Evolutionary conservation across 2,113 vertebrate species (phyloP).

Genomic region (Paratilapia polleni): DNA sequence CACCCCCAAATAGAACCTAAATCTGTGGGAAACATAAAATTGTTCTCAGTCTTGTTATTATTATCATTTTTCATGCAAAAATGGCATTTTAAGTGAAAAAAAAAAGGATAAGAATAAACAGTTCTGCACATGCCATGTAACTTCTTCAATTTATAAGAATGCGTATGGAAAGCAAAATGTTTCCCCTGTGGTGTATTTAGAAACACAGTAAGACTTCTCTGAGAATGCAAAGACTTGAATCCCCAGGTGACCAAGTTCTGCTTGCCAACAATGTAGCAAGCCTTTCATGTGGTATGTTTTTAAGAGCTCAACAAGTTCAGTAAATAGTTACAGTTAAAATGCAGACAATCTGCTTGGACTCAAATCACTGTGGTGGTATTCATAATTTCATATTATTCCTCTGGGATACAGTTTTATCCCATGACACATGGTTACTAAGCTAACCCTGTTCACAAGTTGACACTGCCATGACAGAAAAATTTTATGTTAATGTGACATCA

Average conservation of each 20-base stretch:
- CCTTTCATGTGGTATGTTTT: neutral
- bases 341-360: neutral
- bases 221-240: too few relatives aligned
- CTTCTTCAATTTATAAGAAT: neutral
- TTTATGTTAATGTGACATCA: constrained; percentile 30
- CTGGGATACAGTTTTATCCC: neutral
- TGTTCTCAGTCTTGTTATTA: neutral
- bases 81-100: neutral
- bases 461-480: constrained; percentile 13
- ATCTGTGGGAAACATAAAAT: neutral
- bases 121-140: neutral
- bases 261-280: too few relatives aligned
- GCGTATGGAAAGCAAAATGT: too few relatives aligned
- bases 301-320: neutral
- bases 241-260: too few relatives aligned
- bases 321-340: neutral
- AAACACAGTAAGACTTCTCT: too few relatives aligned
- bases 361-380: neutral
- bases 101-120: neutral
- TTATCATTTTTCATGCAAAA: neutral
- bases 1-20: neutral
- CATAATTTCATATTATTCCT: neutral
- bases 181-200: too few relatives aligned
- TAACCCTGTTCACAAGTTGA: neutral
- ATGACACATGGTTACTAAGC: neutral